These are phyloP conservation scores for Colostygia pectinataria DNA, from an alignment of 2,888 invertebrate genomes.

Conservation along the genomic window DNA sequence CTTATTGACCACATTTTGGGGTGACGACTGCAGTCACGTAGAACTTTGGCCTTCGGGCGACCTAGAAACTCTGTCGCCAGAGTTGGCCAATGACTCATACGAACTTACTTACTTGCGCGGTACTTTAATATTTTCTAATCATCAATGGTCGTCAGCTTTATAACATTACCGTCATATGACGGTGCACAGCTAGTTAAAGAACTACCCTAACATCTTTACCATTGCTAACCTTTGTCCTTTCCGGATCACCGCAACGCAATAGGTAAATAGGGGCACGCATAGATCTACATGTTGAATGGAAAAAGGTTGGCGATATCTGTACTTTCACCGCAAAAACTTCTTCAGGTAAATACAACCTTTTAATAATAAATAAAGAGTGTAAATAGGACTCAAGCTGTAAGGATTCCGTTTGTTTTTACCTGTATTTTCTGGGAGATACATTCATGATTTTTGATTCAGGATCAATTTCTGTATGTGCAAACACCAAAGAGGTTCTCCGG, in stretches of 20 bases:
- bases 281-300: slow-evolving; percentile 18
- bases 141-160: background rate
- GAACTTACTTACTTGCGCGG: too few relatives aligned
- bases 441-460: too few relatives aligned
- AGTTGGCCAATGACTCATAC: too few relatives aligned
- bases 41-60: too few relatives aligned
- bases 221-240: slow-evolving; percentile 4
- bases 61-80: too few relatives aligned
- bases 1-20: too few relatives aligned
- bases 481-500: too few relatives aligned
- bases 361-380: slow-evolving; percentile 57
- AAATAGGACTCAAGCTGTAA: background rate
- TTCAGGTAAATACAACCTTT: slow-evolving; percentile 62
- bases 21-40: too few relatives aligned
- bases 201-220: background rate
- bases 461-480: too few relatives aligned
- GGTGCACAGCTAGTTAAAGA: background rate
- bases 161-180: background rate
- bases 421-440: too few relatives aligned
- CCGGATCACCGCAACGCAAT: slow-evolving; percentile 17
- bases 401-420: too few relatives aligned
- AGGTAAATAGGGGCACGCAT: slow-evolving; percentile 17
- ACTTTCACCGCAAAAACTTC: slow-evolving; percentile 45
- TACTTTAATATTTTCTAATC: too few relatives aligned
- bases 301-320: slow-evolving; percentile 24